These are phyloP conservation scores for Formica selysi DNA, from an alignment of 1,140 invertebrate species.

Conservation along the genomic window DNA sequence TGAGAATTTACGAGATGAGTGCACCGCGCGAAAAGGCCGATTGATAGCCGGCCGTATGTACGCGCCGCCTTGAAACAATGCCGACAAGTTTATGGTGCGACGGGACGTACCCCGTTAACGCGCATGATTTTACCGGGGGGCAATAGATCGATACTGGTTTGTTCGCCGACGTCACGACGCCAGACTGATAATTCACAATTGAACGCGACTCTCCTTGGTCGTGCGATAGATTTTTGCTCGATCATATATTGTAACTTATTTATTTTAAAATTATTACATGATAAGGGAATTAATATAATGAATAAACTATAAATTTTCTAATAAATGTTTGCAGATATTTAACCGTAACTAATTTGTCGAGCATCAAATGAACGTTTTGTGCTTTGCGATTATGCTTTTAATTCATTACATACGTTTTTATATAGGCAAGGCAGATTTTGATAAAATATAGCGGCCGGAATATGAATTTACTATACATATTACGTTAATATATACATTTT, in stretches of 20 bases:
- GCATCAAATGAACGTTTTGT: background rate
- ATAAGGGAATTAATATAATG: background rate
- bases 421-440: background rate
- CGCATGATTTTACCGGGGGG: constrained; percentile 51
- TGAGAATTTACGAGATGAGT: constrained; percentile 85
- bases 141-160: constrained; percentile 66
- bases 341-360: background rate
- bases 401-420: constrained; percentile 3
- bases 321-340: background rate
- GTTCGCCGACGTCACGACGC: constrained; percentile 47
- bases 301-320: background rate
- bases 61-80: constrained; percentile 65
- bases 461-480: background rate
- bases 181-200: constrained; percentile 45
- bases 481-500: too few species aligned
- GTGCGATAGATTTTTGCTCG: constrained; percentile 5
- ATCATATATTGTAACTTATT: background rate
- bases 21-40: constrained; percentile 78
- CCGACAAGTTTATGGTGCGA: constrained; percentile 56
- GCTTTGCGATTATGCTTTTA: background rate
- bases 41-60: constrained; percentile 74
- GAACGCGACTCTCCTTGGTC: background rate
- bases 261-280: background rate
- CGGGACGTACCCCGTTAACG: constrained; percentile 61
- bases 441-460: background rate